A percentile compares a stretch with the other conserved stretches of the same genome.
phyloP scores from a whole-genome alignment of 2,113 vertebrate genomes.

The Gymnobelideus leadbeateri region DNA sequence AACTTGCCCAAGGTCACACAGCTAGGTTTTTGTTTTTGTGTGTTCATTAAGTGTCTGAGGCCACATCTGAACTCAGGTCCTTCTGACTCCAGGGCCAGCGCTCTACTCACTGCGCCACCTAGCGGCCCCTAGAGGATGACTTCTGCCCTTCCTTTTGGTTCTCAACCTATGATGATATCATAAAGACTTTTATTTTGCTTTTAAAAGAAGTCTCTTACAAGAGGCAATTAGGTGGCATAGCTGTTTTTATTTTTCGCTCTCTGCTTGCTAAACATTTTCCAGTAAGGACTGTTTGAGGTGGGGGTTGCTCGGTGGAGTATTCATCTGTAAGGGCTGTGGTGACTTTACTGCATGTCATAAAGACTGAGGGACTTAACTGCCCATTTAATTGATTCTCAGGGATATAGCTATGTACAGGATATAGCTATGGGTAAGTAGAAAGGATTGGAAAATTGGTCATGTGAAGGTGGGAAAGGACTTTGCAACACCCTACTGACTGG shows the following conservation, averaged over 20 bases:
- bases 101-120: no score
- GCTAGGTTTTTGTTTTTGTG: no score
- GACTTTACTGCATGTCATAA: background rate
- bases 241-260: background rate
- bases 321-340: background rate
- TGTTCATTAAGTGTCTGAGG: background rate
- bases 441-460: background rate
- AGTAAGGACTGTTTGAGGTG: background rate
- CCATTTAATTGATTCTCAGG: no score
- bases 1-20: no score
- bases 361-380: background rate
- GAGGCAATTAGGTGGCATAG: background rate
- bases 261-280: background rate
- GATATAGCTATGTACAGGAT: background rate
- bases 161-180: background rate
- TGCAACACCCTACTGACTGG: background rate
- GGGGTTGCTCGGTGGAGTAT: background rate
- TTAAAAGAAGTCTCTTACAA: background rate
- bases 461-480: background rate
- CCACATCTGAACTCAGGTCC: background rate
- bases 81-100: background rate
- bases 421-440: background rate
- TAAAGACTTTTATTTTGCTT: background rate
- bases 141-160: background rate
- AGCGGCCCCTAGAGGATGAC: no score